Evolutionary conservation across 2,888 invertebrate species (phyloP).

Genomic region (Dyspetes luteomarginatus): DNA sequence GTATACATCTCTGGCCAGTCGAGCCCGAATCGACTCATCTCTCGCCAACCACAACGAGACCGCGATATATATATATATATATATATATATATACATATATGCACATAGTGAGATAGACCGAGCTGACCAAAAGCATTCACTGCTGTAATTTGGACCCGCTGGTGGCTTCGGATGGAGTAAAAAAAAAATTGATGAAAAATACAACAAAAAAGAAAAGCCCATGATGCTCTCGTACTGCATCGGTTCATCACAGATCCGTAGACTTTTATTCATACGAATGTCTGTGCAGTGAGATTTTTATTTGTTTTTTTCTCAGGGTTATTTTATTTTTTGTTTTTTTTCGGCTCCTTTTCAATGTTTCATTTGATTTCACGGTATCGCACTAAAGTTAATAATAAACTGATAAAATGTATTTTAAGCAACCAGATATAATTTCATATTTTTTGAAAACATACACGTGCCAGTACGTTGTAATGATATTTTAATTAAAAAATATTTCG

Average conservation of each 20-base stretch:
- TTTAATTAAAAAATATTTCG: no score
- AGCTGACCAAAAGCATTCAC: neutral
- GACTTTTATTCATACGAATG: constrained; percentile 1
- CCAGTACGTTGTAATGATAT: no score
- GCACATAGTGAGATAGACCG: neutral
- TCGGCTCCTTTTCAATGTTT: neutral
- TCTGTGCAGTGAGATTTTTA: neutral
- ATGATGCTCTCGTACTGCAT: neutral
- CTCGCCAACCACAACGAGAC: constrained; percentile 27
- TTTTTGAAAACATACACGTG: no score
- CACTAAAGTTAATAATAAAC: constrained; percentile 7
- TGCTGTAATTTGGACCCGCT: neutral
- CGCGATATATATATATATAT: constrained; percentile 2
- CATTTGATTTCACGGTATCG: neutral
- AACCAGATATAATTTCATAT: neutral
- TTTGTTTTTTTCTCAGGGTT: neutral
- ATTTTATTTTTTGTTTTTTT: neutral
- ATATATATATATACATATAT: no score
- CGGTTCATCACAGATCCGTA: neutral
- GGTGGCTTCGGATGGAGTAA: neutral
- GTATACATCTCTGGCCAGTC: constrained; percentile 1
- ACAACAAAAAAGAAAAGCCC: neutral
- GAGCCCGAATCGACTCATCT: constrained; percentile 19
- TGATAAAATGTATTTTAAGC: constrained; percentile 4
- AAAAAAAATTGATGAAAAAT: neutral